A percentile compares a stretch with the other conserved stretches of the same genome.
Evolutionary conservation across 2,888 invertebrate species (phyloP).

Genomic region (Spialia ferax): DNA sequence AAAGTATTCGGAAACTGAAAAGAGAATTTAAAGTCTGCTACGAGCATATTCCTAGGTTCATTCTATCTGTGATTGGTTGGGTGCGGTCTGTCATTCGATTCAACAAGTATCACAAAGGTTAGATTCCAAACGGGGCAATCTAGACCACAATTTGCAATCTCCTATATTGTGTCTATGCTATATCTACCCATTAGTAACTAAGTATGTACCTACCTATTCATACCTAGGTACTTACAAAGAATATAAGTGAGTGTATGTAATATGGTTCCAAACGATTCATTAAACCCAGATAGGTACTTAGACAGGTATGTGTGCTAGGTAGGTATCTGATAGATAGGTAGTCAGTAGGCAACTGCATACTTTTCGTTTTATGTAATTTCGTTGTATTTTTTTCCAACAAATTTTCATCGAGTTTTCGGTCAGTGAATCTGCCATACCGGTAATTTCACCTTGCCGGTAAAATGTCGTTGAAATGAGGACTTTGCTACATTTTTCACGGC

Average conservation of each 20-base stretch:
- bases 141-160: background rate
- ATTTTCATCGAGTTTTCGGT: conserved; percentile 19
- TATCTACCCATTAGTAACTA: background rate
- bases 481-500: conserved; percentile 57
- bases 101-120: background rate
- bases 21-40: no score
- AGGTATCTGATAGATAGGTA: no score
- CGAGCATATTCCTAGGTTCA: no score
- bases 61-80: no score
- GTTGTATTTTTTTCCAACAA: background rate
- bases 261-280: no score
- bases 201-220: background rate
- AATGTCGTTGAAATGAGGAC: conserved; percentile 40
- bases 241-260: no score
- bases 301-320: no score
- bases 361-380: no score
- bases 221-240: background rate
- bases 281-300: no score
- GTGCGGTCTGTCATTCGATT: background rate
- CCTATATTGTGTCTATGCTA: background rate
- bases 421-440: conserved; percentile 28
- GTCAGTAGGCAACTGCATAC: no score
- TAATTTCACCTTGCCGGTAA: conserved; percentile 30
- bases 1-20: no score
- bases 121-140: background rate